phyloP scores from a whole-genome alignment of 1,140 invertebrate genomes.

The Sitobion miscanthi region DNA sequence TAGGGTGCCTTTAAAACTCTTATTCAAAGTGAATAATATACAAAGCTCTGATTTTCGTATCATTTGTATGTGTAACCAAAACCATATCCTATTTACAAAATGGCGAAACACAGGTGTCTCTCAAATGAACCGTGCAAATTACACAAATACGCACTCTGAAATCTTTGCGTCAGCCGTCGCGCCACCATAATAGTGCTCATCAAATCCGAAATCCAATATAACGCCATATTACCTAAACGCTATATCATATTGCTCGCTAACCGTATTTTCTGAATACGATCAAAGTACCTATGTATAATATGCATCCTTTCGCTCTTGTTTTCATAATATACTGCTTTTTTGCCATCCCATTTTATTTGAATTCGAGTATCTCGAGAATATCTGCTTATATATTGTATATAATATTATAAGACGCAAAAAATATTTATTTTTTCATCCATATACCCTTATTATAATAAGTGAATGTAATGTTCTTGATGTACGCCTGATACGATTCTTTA shows the following conservation, averaged over 20 bases:
- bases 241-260: neutral
- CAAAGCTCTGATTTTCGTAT: neutral
- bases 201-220: slow-evolving; percentile 22
- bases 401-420: neutral
- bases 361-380: neutral
- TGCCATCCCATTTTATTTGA: neutral
- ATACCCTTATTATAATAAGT: neutral
- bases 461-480: neutral
- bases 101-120: neutral
- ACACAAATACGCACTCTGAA: slow-evolving; percentile 40
- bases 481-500: neutral
- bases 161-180: neutral
- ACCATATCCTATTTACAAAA: neutral
- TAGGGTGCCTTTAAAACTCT: neutral
- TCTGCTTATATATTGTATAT: neutral
- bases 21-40: neutral
- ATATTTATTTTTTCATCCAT: neutral
- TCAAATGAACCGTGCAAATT: neutral
- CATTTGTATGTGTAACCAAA: neutral
- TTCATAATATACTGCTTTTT: neutral
- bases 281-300: neutral
- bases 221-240: neutral
- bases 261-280: neutral
- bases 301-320: neutral
- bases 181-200: neutral